phyloP scores from a whole-genome alignment of 2,797 vertebrate species.

The Heterohyrax brucei region DNA sequence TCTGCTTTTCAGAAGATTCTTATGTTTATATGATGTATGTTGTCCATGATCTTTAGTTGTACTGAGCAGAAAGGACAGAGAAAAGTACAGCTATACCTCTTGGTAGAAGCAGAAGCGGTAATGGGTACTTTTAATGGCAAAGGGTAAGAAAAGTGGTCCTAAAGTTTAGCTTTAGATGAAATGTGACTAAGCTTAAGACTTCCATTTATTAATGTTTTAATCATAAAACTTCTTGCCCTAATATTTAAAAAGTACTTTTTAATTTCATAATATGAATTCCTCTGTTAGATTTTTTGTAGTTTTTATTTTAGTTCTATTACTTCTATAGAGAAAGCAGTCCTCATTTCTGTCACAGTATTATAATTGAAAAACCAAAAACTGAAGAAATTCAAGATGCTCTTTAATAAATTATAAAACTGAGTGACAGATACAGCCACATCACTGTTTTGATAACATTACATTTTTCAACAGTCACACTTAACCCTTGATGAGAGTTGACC shows the following conservation, averaged over 20 bases:
- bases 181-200: constrained; percentile 60
- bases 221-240: constrained; percentile 75
- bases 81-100: not conserved
- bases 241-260: constrained; percentile 72
- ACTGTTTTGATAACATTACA: constrained; percentile 17
- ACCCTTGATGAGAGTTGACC: not conserved
- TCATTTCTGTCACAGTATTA: constrained; percentile 55
- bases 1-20: constrained; percentile 16
- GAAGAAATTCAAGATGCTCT: constrained; percentile 50
- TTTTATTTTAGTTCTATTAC: constrained; percentile 52
- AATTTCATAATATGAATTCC: constrained; percentile 36
- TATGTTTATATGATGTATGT: not conserved
- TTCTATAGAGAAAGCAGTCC: constrained; percentile 54
- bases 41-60: not conserved
- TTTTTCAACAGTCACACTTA: not conserved
- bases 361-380: constrained; percentile 7
- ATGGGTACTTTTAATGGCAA: not conserved
- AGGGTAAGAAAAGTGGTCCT: not conserved
- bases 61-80: not conserved
- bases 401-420: constrained; percentile 71
- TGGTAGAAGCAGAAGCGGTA: not conserved
- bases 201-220: constrained; percentile 69
- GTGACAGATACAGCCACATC: constrained; percentile 45
- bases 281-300: constrained; percentile 46
- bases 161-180: constrained; percentile 18